Evolutionary conservation across 2,113 vertebrate species (phyloP).

Genomic region (Mugil cephalus): DNA sequence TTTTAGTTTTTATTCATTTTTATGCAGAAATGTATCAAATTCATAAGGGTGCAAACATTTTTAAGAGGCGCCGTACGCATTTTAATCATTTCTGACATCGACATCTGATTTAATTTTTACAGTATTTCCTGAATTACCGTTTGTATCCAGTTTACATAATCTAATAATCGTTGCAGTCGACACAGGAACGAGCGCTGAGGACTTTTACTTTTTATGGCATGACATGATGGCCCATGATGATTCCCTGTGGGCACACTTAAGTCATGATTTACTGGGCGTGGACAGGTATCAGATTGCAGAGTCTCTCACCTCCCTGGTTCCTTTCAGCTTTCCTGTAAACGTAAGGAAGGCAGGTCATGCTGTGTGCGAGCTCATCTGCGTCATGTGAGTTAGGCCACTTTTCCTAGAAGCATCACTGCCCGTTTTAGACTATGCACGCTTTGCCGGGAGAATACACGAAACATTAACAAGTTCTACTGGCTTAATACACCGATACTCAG

Average conservation of each 20-base stretch:
- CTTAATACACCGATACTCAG: no score
- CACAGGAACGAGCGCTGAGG: background rate
- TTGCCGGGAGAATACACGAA: no score
- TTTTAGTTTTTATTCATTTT: no score
- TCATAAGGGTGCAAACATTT: no score
- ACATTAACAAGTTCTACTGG: no score
- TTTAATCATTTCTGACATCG: no score
- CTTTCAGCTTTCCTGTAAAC: constrained; percentile 45
- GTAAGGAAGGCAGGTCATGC: background rate
- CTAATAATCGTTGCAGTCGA: background rate
- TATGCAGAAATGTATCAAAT: no score
- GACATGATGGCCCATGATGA: constrained; percentile 28
- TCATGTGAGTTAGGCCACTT: no score
- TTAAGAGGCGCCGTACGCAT: no score
- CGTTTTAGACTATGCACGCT: background rate
- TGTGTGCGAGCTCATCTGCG: background rate
- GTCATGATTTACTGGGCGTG: constrained; percentile 61
- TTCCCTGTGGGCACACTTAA: background rate
- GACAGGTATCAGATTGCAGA: constrained; percentile 52
- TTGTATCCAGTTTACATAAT: background rate
- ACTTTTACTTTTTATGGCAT: constrained; percentile 4
- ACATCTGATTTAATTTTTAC: background rate
- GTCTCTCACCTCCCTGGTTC: background rate
- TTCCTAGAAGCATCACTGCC: background rate
- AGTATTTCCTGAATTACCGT: background rate